Conservation (phyloP, 2,113 vertebrate genomes). For the Dendrocopos noguchii region DNA sequence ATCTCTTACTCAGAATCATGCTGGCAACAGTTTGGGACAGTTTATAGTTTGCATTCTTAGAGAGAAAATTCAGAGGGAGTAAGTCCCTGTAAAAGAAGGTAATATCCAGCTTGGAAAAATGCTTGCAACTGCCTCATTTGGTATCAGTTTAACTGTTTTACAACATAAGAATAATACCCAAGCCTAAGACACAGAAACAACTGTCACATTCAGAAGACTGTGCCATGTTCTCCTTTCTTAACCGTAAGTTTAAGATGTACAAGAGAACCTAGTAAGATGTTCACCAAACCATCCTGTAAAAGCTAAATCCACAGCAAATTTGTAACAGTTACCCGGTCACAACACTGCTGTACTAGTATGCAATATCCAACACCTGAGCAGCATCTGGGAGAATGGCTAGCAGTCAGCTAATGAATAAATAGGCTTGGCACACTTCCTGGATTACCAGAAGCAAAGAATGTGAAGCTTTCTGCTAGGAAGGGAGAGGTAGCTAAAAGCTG, state of each 20-base stretch:
- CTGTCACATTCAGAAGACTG: not conserved
- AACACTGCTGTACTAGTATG: not conserved
- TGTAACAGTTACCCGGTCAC: not conserved
- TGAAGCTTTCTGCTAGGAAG: not conserved
- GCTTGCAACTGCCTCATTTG: accelerated
- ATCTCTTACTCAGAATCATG: not conserved
- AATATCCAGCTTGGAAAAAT: not conserved
- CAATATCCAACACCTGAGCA: not conserved
- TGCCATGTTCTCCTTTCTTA: not conserved
- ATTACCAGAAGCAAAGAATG: not conserved
- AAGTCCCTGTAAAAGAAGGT: not conserved
- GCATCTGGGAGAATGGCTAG: not conserved
- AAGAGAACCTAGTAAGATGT: not conserved
- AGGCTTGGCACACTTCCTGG: not conserved
- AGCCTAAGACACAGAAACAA: not conserved
- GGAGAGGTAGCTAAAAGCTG: not conserved
- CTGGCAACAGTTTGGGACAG: not conserved
- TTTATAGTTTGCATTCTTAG: not conserved
- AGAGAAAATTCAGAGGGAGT: not conserved
- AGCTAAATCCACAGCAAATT: not conserved
- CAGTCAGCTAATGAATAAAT: not conserved
- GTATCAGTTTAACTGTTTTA: not conserved
- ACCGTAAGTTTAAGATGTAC: not conserved
- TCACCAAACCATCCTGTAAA: not conserved
- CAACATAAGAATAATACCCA: not conserved